Evolutionary conservation across 2,113 vertebrate genomes (phyloP).

Genomic region (Lontra canadensis): DNA sequence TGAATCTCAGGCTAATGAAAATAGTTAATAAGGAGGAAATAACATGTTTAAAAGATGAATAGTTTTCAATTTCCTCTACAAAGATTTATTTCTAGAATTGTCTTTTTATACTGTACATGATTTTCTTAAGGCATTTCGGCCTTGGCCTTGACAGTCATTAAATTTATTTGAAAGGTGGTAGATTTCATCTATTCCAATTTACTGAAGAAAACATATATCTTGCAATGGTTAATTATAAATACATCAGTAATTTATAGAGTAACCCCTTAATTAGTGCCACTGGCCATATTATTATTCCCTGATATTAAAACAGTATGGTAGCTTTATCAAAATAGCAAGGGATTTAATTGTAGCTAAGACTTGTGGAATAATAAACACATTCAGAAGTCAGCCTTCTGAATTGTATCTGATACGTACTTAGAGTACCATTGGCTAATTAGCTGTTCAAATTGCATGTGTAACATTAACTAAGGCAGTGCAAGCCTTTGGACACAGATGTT

Average conservation of each 20-base stretch:
- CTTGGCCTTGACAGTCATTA: background rate
- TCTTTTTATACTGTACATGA: background rate
- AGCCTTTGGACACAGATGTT: constrained; percentile 45
- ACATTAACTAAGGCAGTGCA: constrained; percentile 59
- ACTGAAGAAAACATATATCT: constrained; percentile 33
- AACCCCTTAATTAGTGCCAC: constrained; percentile 76
- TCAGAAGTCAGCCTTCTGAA: constrained; percentile 74
- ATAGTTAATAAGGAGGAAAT: background rate
- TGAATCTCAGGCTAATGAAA: constrained; percentile 55
- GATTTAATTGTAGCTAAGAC: constrained; percentile 81
- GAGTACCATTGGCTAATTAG: constrained; percentile 74
- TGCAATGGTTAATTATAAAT: constrained; percentile 78
- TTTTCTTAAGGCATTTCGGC: background rate
- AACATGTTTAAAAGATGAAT: constrained; percentile 18
- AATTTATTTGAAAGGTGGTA: constrained; percentile 35
- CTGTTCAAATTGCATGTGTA: constrained; percentile 58
- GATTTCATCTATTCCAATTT: background rate
- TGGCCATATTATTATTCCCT: constrained; percentile 80
- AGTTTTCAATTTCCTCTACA: constrained; percentile 41
- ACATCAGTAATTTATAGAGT: constrained; percentile 79
- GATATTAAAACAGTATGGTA: constrained; percentile 78
- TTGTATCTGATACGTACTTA: constrained; percentile 67
- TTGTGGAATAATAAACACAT: constrained; percentile 78
- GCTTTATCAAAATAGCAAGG: constrained; percentile 81
- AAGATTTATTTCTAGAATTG: constrained; percentile 22